Evolutionary conservation across 1,140 invertebrate species (phyloP), one percentile per base, ranked within the genome.

Genomic region (Geopemphigus sp.): DNA sequence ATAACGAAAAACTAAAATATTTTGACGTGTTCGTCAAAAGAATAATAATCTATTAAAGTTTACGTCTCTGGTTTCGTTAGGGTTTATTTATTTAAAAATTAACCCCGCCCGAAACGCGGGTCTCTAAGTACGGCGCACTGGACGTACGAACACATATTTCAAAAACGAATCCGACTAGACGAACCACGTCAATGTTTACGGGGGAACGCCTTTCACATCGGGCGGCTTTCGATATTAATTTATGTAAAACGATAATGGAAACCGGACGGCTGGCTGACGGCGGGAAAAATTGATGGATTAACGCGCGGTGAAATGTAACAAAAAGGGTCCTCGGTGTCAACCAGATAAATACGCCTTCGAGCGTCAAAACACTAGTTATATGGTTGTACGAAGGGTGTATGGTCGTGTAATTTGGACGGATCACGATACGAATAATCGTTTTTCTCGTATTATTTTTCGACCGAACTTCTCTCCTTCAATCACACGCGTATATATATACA

Each of bases 181-280:
- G n/a, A n/a, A n/a, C n/a, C n/a, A n/a, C n/a, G n/a, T n/a, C n/a
- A n/a, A n/a, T n/a, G n/a, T n/a, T n/a, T n/a, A n/a, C n/a, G n/a
- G n/a, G n/a, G n/a, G n/a, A n/a, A n/a, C n/a, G n/a, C n/a, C n/a
- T n/a, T n/a, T n/a, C n/a, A n/a, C n/a, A n/a, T n/a, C n/a, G n/a
- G n/a, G n/a, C n/a, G n/a, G n/a, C n/a, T n/a, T n/a, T n/a, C n/a
- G 32, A 68, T 68, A 22, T 56, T 73, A 56, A 73, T 68, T 68
- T 56, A 73, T 56, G 70, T 54, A 56, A 56, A 73, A 73, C 70
- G 53, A 54, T 73, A 56, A 56, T 54, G 66, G 45, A 73, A 56
- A 73, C 53, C 19, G 32, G 70, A 24, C 45, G 47, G 64, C n/a
- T 14, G 32, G n/a, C n/a, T 22, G 12, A 19, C 12, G 22, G 63